Percentiles rank a stretch among this genome's conserved stretches.
Evolutionary conservation across 2,797 vertebrate species (phyloP).

Genomic region (Melopsittacus undulatus): DNA sequence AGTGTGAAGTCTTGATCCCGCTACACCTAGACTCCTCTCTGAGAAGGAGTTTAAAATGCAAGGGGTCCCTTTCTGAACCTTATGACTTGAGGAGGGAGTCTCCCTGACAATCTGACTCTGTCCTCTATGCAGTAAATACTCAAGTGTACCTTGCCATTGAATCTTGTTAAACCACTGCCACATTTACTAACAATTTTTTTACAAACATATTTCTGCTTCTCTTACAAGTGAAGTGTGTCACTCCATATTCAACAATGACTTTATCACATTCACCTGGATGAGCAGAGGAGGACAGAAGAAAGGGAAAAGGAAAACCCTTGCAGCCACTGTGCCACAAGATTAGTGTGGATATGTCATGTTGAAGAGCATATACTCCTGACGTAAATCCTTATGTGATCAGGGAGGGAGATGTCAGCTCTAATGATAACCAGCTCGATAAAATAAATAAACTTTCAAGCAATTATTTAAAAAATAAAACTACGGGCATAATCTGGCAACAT

Average conservation of each 20-base stretch:
- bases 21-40: neutral
- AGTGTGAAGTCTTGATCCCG: neutral
- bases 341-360: neutral
- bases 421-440: neutral
- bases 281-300: slow-evolving; percentile 72
- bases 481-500: slow-evolving; percentile 33
- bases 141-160: neutral
- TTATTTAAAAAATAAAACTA: slow-evolving; percentile 46
- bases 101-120: neutral
- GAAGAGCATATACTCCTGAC: slow-evolving; percentile 4
- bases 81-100: neutral
- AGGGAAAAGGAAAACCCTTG: neutral
- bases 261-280: slow-evolving; percentile 74
- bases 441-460: slow-evolving; percentile 26
- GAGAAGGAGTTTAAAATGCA: neutral
- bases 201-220: neutral
- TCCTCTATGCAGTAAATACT: neutral
- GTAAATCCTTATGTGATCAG: neutral
- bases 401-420: neutral
- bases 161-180: neutral
- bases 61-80: neutral
- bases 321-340: neutral
- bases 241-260: slow-evolving; percentile 37
- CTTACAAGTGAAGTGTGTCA: neutral
- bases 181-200: neutral